A percentile compares a stretch with the other conserved stretches of the same genome.
phyloP scores from a whole-genome alignment of 2,888 invertebrate species.

The Gortyna flavago region DNA sequence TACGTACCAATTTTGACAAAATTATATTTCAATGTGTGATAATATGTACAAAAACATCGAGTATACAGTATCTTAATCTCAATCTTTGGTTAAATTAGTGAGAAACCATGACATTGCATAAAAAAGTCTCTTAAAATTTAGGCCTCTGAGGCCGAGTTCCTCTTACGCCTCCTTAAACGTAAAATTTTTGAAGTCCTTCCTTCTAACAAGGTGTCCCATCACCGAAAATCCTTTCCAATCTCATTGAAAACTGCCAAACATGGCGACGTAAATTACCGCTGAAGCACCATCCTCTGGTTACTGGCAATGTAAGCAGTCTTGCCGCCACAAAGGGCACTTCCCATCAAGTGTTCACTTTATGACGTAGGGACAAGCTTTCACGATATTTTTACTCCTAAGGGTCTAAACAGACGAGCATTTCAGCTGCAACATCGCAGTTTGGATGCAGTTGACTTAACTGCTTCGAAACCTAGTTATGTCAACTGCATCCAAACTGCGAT shows the following conservation, averaged over 20 bases:
- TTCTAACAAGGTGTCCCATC: background rate
- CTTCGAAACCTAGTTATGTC: no score
- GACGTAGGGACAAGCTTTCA: constrained; percentile 32
- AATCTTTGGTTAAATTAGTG: background rate
- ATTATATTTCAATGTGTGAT: background rate
- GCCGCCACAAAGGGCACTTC: constrained; percentile 35
- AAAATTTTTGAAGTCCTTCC: background rate
- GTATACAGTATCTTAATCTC: background rate
- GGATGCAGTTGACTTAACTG: no score
- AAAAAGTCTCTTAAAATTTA: background rate
- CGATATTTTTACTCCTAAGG: constrained; percentile 19
- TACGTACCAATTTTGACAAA: background rate
- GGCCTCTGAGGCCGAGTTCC: background rate
- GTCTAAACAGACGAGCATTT: no score
- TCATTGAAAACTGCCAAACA: constrained; percentile 38
- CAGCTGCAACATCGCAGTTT: no score
- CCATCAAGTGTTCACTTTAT: constrained; percentile 44
- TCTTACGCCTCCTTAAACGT: background rate
- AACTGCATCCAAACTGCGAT: no score
- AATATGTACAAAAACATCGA: no score
- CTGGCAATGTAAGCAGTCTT: constrained; percentile 56
- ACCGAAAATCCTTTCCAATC: constrained; percentile 22
- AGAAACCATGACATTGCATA: no score
- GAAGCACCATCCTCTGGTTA: constrained; percentile 49
- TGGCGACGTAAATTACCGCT: constrained; percentile 45